These are phyloP conservation scores for Sinelater perroti DNA, from an alignment of 2,888 invertebrate genomes.

Conservation along the genomic window DNA sequence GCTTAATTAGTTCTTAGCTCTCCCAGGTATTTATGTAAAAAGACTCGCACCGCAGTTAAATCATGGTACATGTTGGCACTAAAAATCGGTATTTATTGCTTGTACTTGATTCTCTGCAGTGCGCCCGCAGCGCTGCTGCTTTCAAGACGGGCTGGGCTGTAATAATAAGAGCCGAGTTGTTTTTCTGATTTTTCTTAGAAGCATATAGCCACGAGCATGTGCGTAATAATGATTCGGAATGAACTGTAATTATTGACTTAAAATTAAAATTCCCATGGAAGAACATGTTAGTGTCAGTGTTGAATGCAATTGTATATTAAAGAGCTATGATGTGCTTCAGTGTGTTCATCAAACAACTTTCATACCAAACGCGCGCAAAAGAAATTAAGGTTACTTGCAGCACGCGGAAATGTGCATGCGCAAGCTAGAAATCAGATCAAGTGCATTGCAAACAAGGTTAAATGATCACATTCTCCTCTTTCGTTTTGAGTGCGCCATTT, in stretches of 20 bases:
- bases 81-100: constrained; percentile 10
- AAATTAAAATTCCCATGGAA: too few relatives aligned
- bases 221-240: too few relatives aligned
- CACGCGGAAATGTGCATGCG: constrained; percentile 41
- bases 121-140: too few relatives aligned
- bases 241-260: too few relatives aligned
- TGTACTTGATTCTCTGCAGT: constrained; percentile 6
- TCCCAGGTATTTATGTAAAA: constrained; percentile 4
- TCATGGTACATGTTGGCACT: constrained; percentile 5
- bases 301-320: too few relatives aligned
- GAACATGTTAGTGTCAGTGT: too few relatives aligned
- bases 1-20: constrained; percentile 8
- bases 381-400: constrained; percentile 43
- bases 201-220: too few relatives aligned
- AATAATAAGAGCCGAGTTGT: too few relatives aligned
- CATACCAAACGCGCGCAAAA: constrained; percentile 26
- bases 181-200: too few relatives aligned
- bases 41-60: constrained; percentile 4
- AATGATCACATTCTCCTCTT: constrained; percentile 22
- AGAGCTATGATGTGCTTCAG: too few relatives aligned
- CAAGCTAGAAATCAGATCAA: constrained; percentile 47
- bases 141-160: too few relatives aligned
- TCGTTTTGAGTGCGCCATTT: constrained; percentile 2
- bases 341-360: constrained; percentile 25
- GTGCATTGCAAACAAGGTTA: constrained; percentile 45